Conservation (phyloP, 2,113 vertebrate species). For the Benitochromis conjunctus region DNA sequence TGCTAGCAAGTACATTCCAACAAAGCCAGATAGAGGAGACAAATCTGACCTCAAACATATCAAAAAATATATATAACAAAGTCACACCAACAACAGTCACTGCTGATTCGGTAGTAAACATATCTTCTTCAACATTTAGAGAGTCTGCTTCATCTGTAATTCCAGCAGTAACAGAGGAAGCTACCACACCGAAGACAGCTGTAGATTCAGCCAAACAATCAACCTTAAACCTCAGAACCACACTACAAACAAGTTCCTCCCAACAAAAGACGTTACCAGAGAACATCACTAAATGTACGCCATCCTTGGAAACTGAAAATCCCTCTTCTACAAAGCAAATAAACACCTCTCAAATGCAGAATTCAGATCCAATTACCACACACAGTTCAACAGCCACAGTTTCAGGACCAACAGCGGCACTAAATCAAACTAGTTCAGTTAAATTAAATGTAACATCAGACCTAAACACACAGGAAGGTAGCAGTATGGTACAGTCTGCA, state of each 20-base stretch:
- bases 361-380: not conserved
- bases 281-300: not conserved
- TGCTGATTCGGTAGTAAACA: too few species aligned
- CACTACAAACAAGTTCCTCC: not conserved
- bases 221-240: too few species aligned
- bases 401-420: not conserved
- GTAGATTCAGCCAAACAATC: too few species aligned
- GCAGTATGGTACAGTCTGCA: too few species aligned
- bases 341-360: not conserved
- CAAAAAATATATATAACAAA: not conserved
- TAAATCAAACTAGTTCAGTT: not conserved
- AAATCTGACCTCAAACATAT: not conserved
- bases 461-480: not conserved
- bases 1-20: not conserved
- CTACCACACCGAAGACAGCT: not conserved
- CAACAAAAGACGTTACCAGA: not conserved
- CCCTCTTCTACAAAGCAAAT: not conserved
- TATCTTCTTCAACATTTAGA: not conserved
- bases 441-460: not conserved
- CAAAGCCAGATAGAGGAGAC: not conserved
- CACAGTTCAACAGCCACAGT: not conserved
- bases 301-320: too few species aligned
- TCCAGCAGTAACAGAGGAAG: too few species aligned
- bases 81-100: not conserved
- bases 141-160: not conserved